A percentile compares a stretch with the other conserved stretches of the same genome.
Conservation (phyloP, 2,888 invertebrate genomes). For the Chorisops tibialis region DNA sequence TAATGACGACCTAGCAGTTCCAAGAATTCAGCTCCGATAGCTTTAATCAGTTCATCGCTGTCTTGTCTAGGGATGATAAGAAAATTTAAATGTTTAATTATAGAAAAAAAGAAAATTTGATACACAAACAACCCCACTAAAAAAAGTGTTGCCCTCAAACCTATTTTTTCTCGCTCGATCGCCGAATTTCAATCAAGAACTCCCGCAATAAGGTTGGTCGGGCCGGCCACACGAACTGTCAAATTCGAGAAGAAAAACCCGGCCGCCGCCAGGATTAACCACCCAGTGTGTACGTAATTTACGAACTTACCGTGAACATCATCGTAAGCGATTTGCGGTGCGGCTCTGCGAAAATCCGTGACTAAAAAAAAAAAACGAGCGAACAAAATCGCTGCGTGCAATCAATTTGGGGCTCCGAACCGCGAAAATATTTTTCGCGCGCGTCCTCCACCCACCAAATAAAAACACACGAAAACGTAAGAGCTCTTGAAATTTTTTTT, state of each 20-base stretch:
- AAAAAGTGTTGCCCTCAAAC: neutral
- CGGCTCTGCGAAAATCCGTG: neutral
- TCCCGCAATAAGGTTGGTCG: neutral
- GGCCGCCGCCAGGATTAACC: neutral
- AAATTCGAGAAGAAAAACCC: neutral
- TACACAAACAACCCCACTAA: neutral
- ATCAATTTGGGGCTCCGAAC: neutral
- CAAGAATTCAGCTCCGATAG: too few relatives aligned
- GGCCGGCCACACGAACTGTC: neutral
- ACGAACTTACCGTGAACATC: slow-evolving; percentile 55
- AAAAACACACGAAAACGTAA: neutral
- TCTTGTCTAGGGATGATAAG: too few relatives aligned
- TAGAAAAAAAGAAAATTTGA: too few relatives aligned
- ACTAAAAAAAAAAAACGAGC: neutral
- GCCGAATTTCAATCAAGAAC: neutral
- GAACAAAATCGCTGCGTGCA: neutral
- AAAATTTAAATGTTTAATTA: too few relatives aligned
- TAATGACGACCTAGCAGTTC: too few relatives aligned
- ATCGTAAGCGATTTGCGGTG: slow-evolving; percentile 37
- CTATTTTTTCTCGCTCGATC: neutral
- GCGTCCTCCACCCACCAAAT: neutral
- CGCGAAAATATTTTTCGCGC: neutral
- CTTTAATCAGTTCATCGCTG: too few relatives aligned
- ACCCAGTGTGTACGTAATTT: slow-evolving; percentile 12
- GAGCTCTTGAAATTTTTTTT: neutral